phyloP scores from a whole-genome alignment of 2,888 invertebrate genomes.

The Mantis religiosa region DNA sequence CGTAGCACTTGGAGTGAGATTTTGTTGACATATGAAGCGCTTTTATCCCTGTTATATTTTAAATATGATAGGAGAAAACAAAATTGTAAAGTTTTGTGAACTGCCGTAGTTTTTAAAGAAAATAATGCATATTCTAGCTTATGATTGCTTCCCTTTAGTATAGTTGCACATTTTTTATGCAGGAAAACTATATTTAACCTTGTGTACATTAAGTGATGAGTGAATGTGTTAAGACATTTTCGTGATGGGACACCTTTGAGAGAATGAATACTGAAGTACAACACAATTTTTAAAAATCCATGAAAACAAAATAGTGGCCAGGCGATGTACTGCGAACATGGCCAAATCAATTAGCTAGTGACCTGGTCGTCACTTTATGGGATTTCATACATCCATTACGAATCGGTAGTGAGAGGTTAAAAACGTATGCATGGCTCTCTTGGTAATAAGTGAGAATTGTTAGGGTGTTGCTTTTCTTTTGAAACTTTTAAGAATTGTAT shows the following conservation, averaged over 20 bases:
- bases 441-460: background rate
- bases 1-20: background rate
- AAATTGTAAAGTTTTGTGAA: background rate
- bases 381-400: conserved; percentile 4
- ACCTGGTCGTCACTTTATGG: background rate
- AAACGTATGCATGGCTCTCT: background rate
- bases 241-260: background rate
- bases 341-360: background rate
- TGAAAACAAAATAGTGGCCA: conserved; percentile 1
- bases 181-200: background rate
- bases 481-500: too few relatives aligned
- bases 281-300: conserved; percentile 1
- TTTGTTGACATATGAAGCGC: background rate
- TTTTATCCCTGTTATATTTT: conserved; percentile 5
- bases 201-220: background rate
- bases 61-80: background rate
- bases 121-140: background rate
- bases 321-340: background rate
- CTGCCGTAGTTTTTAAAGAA: background rate
- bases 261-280: conserved; percentile 2
- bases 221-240: background rate
- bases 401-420: background rate
- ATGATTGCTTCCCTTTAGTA: background rate
- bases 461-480: background rate
- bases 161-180: background rate